Conservation (phyloP, 2,797 vertebrate species). For the Ptychobarbus kaznakovi region DNA sequence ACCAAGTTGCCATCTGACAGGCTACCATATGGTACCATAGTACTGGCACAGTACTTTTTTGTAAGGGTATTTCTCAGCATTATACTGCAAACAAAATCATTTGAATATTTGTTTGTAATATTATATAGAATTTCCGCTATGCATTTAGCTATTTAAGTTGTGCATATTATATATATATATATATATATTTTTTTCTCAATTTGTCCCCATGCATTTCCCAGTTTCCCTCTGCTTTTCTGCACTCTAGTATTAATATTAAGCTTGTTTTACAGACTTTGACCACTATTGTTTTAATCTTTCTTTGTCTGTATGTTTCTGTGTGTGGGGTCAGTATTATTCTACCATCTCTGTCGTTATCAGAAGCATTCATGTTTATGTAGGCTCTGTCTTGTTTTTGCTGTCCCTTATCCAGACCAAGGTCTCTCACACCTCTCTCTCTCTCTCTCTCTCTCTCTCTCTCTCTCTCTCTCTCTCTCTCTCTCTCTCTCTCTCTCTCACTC, state of each 20-base stretch:
- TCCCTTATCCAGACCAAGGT: conserved; percentile 10
- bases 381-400: conserved; percentile 43
- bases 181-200: not conserved
- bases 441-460: conserved; percentile 11
- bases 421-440: not conserved
- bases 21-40: not conserved
- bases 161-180: too few species aligned
- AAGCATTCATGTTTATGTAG: conserved; percentile 48
- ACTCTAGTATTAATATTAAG: not conserved
- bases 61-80: too few species aligned
- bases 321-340: conserved; percentile 39
- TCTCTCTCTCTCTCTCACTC: conserved; percentile 20
- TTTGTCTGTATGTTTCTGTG: not conserved
- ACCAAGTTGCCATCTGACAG: not conserved
- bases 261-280: not conserved
- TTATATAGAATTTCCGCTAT: not conserved
- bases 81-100: not conserved
- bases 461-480: conserved; percentile 13
- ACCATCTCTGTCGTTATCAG: conserved; percentile 24
- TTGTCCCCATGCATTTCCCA: not conserved
- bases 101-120: not conserved
- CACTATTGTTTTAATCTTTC: not conserved
- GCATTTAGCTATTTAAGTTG: not conserved
- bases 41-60: not conserved
- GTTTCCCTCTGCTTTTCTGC: not conserved